Evolutionary conservation across 2,888 invertebrate genomes (phyloP), one percentile per base, ranked within the genome.

Genomic region (Tipula confusa): DNA sequence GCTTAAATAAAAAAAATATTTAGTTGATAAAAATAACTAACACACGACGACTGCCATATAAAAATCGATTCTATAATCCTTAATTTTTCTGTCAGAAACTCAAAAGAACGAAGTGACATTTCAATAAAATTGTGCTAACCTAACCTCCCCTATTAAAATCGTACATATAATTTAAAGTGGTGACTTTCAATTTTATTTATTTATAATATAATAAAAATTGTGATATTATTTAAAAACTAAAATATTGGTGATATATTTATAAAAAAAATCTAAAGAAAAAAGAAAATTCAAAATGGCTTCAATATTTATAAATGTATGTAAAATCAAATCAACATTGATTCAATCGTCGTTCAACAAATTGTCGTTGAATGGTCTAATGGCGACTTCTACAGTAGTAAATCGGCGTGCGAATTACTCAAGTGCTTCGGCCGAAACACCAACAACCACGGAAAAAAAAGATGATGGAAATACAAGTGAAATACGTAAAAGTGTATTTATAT

Each of bases 401-500:
- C 64, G 33, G 6, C 1, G 64, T 24, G 24, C 7, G 18, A 64
- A 24, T 64, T 64, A 24, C 11, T 64, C 64, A 64, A 64, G 64
- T 24, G 64, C 18, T 64, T 24, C 64, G 24, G 24, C 86, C 88
- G 85, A 89, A 89, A 28, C 86, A 87, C 85, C 90, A 90, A 88
- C 87, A 87, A 87, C 82, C 31, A 64, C 18, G 82, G 38, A 79
- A 79, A 24, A 33, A 84, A 83, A 80, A 43, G 43, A 24, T 84
- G 24, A 18, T 7, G 64, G 64, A 64, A 64, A 64, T 64, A 9
- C 64, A 64, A 64, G 29, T 80, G 91, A 93, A 87, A 92, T 95
- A 86, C 93, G 93, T 86, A 96, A 96, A 90, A 95, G 96, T 0
- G 96, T 98, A 79, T 96, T 96, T 87, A 95, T 98, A 88, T 98